Evolutionary conservation across 2,888 invertebrate species (phyloP).

Genomic region (Apodemia zela): DNA sequence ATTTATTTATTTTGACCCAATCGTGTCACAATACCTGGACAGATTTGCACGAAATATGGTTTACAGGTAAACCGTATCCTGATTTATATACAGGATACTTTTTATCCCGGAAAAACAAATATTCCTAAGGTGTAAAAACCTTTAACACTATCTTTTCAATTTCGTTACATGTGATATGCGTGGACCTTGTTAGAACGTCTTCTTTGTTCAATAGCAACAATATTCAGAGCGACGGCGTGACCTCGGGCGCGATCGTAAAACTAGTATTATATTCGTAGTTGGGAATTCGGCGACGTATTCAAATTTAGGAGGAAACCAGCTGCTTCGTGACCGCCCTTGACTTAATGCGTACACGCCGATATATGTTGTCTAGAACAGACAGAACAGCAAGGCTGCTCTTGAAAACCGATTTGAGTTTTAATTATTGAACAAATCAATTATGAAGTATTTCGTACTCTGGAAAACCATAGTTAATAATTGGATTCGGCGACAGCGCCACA

Average conservation of each 20-base stretch:
- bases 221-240: constrained; percentile 35
- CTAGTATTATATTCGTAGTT: constrained; percentile 48
- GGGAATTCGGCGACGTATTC: constrained; percentile 52
- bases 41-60: too few species aligned
- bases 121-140: too few species aligned
- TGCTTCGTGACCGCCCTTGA: constrained; percentile 69
- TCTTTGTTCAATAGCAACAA: background rate
- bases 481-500: too few species aligned
- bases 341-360: constrained; percentile 37
- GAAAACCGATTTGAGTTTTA: too few species aligned
- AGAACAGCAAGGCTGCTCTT: background rate
- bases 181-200: background rate
- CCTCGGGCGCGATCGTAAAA: constrained; percentile 62
- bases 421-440: too few species aligned
- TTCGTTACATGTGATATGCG: background rate
- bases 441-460: too few species aligned
- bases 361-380: constrained; percentile 10
- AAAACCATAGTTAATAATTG: too few species aligned
- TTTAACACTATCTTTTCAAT: background rate
- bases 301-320: constrained; percentile 67
- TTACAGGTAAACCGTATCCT: too few species aligned
- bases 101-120: too few species aligned
- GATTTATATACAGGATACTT: too few species aligned
- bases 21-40: too few species aligned
- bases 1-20: too few species aligned